Evolutionary conservation across 2,113 vertebrate species (phyloP).

Genomic region (Nymphicus hollandicus): DNA sequence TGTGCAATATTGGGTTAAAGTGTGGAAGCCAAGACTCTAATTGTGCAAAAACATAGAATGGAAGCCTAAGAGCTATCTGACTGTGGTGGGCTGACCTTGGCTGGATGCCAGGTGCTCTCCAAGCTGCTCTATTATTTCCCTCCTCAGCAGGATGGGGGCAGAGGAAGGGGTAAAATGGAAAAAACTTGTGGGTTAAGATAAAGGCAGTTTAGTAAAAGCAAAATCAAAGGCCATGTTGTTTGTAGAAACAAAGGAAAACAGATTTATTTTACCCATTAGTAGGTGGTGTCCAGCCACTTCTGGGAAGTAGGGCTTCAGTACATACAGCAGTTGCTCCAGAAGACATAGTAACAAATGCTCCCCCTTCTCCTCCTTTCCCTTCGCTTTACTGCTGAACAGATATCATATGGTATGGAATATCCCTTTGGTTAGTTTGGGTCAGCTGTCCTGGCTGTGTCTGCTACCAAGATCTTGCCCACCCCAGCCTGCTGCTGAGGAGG

Average conservation of each 20-base stretch:
- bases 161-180: not conserved
- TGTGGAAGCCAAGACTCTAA: not conserved
- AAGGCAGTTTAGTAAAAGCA: not conserved
- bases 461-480: not conserved
- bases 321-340: accelerated
- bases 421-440: not conserved
- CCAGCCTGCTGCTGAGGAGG: not conserved
- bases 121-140: not conserved
- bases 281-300: not conserved
- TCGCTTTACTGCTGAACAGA: not conserved
- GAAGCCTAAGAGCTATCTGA: not conserved
- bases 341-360: not conserved
- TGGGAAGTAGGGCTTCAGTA: not conserved
- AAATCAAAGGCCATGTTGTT: not conserved
- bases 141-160: not conserved
- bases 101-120: not conserved
- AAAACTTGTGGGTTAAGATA: not conserved
- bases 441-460: not conserved
- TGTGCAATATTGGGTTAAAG: not conserved
- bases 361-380: not conserved
- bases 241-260: not conserved
- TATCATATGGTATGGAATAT: not conserved
- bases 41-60: not conserved
- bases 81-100: not conserved
- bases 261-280: not conserved